Evolutionary conservation across 1,140 invertebrate genomes (phyloP).

Genomic region (Brachionus calyciflorus): DNA sequence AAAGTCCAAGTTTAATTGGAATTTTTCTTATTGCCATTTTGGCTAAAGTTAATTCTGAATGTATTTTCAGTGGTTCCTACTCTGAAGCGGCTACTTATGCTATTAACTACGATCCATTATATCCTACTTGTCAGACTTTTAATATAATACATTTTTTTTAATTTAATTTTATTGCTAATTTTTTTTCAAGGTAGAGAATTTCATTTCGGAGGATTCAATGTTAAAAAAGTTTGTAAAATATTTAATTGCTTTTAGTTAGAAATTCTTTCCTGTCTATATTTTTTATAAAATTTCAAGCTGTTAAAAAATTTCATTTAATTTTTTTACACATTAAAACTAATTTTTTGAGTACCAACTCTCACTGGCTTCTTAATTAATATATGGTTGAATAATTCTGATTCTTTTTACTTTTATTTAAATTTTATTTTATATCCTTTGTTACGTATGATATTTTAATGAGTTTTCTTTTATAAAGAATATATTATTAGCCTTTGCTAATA

Average conservation of each 20-base stretch:
- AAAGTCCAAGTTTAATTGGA: background rate
- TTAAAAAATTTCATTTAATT: too few relatives aligned
- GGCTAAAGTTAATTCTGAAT: background rate
- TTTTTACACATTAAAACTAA: too few relatives aligned
- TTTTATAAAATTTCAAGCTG: too few relatives aligned
- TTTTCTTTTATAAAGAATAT: background rate
- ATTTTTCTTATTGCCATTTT: background rate
- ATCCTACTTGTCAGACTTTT: background rate
- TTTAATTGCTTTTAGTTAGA: too few relatives aligned
- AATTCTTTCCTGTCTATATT: too few relatives aligned
- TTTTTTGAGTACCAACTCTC: too few relatives aligned
- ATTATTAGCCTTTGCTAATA: background rate
- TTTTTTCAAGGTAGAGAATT: background rate
- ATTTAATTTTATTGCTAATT: background rate
- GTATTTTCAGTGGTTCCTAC: slow-evolving; percentile 1
- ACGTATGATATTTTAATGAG: background rate
- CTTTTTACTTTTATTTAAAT: background rate
- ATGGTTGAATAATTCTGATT: too few relatives aligned
- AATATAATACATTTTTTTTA: background rate
- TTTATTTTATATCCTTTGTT: background rate
- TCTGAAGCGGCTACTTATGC: background rate
- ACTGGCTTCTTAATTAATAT: too few relatives aligned
- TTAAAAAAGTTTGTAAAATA: too few relatives aligned
- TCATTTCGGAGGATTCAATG: background rate
- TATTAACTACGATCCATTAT: background rate